Base-by-base conservation (phyloP, 2,113 vertebrate species). In the Micronycteris hirsuta region DNA sequence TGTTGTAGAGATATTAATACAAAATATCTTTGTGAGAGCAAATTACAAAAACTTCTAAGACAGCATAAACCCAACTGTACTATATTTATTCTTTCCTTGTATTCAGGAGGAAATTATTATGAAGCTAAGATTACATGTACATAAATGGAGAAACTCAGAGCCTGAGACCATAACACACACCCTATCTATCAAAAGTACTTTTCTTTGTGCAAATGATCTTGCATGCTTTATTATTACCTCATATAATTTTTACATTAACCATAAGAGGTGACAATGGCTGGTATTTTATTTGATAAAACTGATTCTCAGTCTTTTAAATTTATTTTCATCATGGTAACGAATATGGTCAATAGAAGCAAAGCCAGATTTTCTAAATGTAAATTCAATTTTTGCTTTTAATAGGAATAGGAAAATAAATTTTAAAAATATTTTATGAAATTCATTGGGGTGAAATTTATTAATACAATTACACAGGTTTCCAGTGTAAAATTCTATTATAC, bases 211-310 rank as follows among this genome's bases (percentile, higher is more conserved):
- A 89, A 94, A 81, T 33, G 56, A 76, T 6, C 36, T 89, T 0
- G 2, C 13, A n/a, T 52, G 65, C 36, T 88, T 58, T 61, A 49
- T 13, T 13, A 54, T 93, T 90, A 86, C 8, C 9, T 93, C 28
- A 24, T 38, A 26, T 49, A 54, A 68, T 80, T 87, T 84, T 89
- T 93, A 56, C 17, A 61, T 87, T 43, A 89, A 52, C 7, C 31
- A 31, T 28, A 24, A 20, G 49, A 91, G 20, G 7, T 68, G 61
- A 78, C 22, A 36, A 17, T 58, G 47, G 6, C 74, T 73, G 9
- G 7, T 15, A 54, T 89, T 95, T 84, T 84, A 81, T 86, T 93
- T 81, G 65, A 80, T 86, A 84, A 86, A 95, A 86, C 1, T 17
- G 12, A 83, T 41, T 80, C 4, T 65, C 9, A 86, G 14, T 24